Base-by-base conservation (phyloP, 2,797 vertebrate genomes). In the Lithobates pipiens region DNA sequence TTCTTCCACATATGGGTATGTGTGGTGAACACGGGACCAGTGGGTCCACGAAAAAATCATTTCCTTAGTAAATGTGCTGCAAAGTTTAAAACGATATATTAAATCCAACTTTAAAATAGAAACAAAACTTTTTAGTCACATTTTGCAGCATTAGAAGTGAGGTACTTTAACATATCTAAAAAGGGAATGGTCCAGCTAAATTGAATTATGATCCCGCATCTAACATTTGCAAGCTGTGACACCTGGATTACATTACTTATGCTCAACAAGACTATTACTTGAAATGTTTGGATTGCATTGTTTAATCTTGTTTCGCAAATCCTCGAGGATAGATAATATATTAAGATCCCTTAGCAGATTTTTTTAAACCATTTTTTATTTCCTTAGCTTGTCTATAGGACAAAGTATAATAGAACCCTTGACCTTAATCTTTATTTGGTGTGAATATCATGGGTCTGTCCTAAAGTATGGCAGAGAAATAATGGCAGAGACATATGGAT, bases 361-460 rank as follows among this genome's bases (percentile, higher is more conserved):
- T 73, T 25, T 74, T 61, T 44, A 34, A 73, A 72, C 61, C 50
- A 73, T 42, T 25, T 72, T 73, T 80, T 80, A 80, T n/a, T 82
- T 82, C 80, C 50, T 69, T 71, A 18, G 65, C 73, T 79, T 73
- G 69, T 83, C 71, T 46, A 61, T 67, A 6, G 65, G 25, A 67
- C 11, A 67, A 25, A 67, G 68, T 87, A 84, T 79, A 70, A 87
- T 39, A 77, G 61, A 80, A 79, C 76, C 63, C 44, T 27, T 84
- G 76, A 70, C 71, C 70, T 80, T 69, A 10, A 83, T 87, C 76
- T 87, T 80, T 80, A 80, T 84, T 79, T 87, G 68, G 57, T 83
- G 81, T 25, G 73, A 80, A 63, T 70, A 79, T 87, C 76, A 46
- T 80, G 32, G 63, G 75, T 74, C 78, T 87, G 69, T 84, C 69